Conservation (phyloP, 2,113 vertebrate species). For the Leiothrix lutea region DNA sequence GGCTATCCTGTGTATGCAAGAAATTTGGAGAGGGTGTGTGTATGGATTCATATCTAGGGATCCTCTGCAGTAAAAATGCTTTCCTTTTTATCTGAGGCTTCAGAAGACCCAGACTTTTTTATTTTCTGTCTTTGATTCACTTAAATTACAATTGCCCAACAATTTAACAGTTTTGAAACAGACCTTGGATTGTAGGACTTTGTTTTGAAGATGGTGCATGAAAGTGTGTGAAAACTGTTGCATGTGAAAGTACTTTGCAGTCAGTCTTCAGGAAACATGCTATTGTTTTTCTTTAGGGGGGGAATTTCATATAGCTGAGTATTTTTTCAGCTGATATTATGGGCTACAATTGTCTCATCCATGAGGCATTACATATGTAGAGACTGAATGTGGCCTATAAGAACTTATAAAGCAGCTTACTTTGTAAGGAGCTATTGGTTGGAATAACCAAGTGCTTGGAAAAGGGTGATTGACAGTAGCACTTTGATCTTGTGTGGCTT, state of each 20-base stretch:
- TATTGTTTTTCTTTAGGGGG: not conserved
- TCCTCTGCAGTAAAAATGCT: not conserved
- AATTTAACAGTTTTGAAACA: not conserved
- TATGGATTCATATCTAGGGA: not conserved
- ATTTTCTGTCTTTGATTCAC: not conserved
- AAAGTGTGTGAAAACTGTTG: not conserved
- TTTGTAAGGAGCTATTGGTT: not conserved
- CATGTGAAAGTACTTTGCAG: not conserved
- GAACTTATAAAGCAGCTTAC: not conserved
- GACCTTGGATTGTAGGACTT: not conserved
- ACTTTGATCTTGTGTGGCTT: not conserved
- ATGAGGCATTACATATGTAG: rapidly evolving
- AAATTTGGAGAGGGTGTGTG: not conserved
- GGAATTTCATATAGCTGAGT: not conserved
- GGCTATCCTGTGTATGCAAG: not conserved
- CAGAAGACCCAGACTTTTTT: not conserved
- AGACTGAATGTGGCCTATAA: not conserved
- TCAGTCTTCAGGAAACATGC: not conserved
- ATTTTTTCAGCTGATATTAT: not conserved
- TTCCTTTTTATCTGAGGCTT: not conserved
- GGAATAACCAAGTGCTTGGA: not conserved
- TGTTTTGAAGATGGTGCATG: rapidly evolving
- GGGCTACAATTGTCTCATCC: not conserved
- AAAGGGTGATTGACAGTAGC: not conserved
- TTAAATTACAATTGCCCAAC: not conserved